Evolutionary conservation across 2,888 invertebrate species (phyloP).

Genomic region (Cistogaster globosa): DNA sequence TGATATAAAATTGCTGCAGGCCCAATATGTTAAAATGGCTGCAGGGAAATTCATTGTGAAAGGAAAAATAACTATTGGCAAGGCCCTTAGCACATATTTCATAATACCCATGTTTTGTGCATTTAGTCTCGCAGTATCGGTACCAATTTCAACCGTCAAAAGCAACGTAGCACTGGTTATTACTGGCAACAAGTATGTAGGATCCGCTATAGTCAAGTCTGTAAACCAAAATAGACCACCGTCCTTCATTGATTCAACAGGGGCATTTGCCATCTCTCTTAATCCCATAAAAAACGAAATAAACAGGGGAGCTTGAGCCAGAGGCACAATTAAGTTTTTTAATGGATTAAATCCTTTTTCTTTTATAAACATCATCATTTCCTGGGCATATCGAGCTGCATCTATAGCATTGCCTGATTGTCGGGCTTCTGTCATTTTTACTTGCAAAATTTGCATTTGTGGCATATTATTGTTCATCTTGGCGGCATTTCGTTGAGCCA

Average conservation of each 20-base stretch:
- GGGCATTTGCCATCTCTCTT: constrained; percentile 93
- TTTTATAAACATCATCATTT: constrained; percentile 92
- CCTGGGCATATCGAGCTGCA: constrained; percentile 89
- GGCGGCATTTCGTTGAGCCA: constrained; percentile 91
- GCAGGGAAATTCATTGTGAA: constrained; percentile 94
- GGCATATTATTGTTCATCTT: constrained; percentile 93
- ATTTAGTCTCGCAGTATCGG: constrained; percentile 88
- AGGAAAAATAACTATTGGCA: constrained; percentile 92
- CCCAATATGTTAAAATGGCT: constrained; percentile 95
- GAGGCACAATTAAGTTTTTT: constrained; percentile 90
- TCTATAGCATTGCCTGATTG: constrained; percentile 91
- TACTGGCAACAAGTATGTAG: constrained; percentile 92
- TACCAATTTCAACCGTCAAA: constrained; percentile 92
- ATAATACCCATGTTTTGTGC: constrained; percentile 88
- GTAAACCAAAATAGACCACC: constrained; percentile 97
- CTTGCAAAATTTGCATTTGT: constrained; percentile 91
- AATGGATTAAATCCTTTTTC: constrained; percentile 91
- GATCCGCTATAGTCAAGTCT: constrained; percentile 96
- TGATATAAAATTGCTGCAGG: constrained; percentile 93
- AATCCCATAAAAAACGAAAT: constrained; percentile 95
- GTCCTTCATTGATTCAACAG: constrained; percentile 93
- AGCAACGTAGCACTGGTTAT: constrained; percentile 92
- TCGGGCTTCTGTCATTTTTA: constrained; percentile 94
- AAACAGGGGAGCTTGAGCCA: constrained; percentile 94
- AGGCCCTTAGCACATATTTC: constrained; percentile 89